Base-by-base conservation (phyloP, 2,797 vertebrate species). In the Pipistrellus pygmaeus region DNA sequence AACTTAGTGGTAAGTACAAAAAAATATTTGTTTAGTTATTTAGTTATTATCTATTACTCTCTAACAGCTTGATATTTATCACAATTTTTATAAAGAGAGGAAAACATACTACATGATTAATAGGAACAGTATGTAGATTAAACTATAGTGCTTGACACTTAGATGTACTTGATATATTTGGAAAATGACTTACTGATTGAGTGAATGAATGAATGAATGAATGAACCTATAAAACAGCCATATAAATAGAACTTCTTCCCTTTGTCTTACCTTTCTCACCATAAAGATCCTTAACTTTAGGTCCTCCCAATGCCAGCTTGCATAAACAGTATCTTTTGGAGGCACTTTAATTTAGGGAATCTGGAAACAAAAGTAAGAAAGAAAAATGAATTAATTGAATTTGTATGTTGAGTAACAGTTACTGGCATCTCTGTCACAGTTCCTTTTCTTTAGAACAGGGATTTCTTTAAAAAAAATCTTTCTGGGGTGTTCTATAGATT, bases 361-460 rank as follows among this genome's bases (percentile, higher is more conserved):
- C 44, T 60, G 30, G 17, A 72, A 91, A 73, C 5, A 73, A 95
- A 94, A 44, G 30, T 35, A 46, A 66, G 51, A 57, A 84, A 66
- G 60, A 71, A 53, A 89, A 92, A 88, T 38, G 20, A 87, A 81
- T 90, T 3, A 30, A 62, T 91, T 90, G 25, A 32, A 64, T 85
- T 89, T 93, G 88, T 64, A 10, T 73, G 12, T 73, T 62, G 44
- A 87, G 15, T 51, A 90, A 68, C 62, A 87, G 20, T 51, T 88
- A 68, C 62, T 51, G 20, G 21, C 38, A 10, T 93, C 30, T 89
- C 32, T 25, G 71, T 9, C 51, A 57, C 25, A 80, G 57, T 9
- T 38, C 27, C 17, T 30, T 94, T 88, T 38, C 57, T 85, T 64
- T 88, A 71, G 25, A 95, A 94, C 51, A 90, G 44, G n/a, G 30